phyloP scores from a whole-genome alignment of 2,113 vertebrate species.

The Bagarius yarrelli region DNA sequence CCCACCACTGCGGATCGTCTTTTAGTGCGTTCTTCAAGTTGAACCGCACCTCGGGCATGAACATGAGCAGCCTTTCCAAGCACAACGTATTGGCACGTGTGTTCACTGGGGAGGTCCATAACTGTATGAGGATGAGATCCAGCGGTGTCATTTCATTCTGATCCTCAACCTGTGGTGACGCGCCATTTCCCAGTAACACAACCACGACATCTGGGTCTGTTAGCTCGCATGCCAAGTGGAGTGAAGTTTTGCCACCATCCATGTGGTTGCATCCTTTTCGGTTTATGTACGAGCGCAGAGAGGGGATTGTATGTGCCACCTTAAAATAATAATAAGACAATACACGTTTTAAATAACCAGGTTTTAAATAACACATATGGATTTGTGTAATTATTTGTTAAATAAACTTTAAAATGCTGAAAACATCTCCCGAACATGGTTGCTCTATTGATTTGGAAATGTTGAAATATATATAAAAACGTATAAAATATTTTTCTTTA shows the following conservation, averaged over 20 bases:
- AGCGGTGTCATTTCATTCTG: constrained; percentile 76
- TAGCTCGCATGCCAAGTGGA: constrained; percentile 84
- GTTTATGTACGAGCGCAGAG: constrained; percentile 71
- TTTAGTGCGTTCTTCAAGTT: constrained; percentile 72
- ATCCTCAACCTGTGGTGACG: constrained; percentile 76
- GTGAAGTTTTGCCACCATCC: constrained; percentile 78
- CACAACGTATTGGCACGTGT: constrained; percentile 72
- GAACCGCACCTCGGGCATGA: constrained; percentile 75
- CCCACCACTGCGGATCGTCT: constrained; percentile 74
- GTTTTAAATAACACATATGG: too few relatives aligned
- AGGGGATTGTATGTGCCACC: constrained; percentile 72
- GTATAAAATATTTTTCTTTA: too few relatives aligned
- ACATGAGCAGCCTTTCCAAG: constrained; percentile 81
- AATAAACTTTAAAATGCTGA: too few relatives aligned
- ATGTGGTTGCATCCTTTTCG: constrained; percentile 71
- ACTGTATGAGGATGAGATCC: constrained; percentile 78
- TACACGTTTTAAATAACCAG: too few relatives aligned
- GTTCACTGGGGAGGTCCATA: constrained; percentile 72
- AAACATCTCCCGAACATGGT: too few relatives aligned
- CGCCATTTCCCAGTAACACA: constrained; percentile 80
- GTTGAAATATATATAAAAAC: too few relatives aligned
- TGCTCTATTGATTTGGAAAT: too few relatives aligned
- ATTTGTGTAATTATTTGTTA: too few relatives aligned
- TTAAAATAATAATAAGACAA: too few relatives aligned
- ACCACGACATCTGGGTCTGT: constrained; percentile 76